Evolutionary conservation across 2,888 invertebrate genomes (phyloP), one percentile per base, ranked within the genome.

Genomic region (Acronicta aceris): DNA sequence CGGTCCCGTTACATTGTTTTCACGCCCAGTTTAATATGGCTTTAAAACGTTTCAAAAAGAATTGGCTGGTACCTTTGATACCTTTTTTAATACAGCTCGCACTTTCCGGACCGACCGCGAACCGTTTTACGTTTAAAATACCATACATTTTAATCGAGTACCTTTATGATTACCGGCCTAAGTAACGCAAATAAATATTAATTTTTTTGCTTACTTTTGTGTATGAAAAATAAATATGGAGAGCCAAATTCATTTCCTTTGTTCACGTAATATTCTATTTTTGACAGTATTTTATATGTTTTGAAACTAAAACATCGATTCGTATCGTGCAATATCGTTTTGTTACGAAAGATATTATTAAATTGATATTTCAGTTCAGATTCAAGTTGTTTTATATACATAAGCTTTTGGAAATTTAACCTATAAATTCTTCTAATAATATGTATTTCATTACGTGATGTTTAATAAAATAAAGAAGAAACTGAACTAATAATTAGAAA

Each of bases 101-200:
- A 67, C 51, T 70, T 74, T 67, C 60, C 59, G 59, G 62, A 41
- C 10, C 33, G 41, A 6, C 46, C 65, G 38, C 49, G 55, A 60
- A 50, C 52, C 64, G 60, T 42, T 67, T 63, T 38, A 53, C 49
- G 41, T 65, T 77, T 63, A 50, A 54, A 70, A 71, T 71, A 45
- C 49, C 65, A 65, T 74, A 74, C 59, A 76, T 79, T 75, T 81
- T 72, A 75, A 77, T 74, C 65, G 61, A 71, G 67, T 47, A 49
- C 63, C 60, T 67, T 72, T 70, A 65, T 70, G 71, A 71, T 76
- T 71, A 69, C 64, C 49, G 58, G 50, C 63, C 54, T 71, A 71
- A 78, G 70, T 76, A 78, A 70, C 40, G 25, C 54, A 78, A 77
- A 75, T 78, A 81, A 79, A 83, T 79, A 81, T 81, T 79, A 77